Percentiles rank a stretch among this genome's conserved stretches.
These are phyloP conservation scores for Amphiura filiformis DNA, from an alignment of 35 echinoderm and acorn worm species.

Conservation along the genomic window DNA sequence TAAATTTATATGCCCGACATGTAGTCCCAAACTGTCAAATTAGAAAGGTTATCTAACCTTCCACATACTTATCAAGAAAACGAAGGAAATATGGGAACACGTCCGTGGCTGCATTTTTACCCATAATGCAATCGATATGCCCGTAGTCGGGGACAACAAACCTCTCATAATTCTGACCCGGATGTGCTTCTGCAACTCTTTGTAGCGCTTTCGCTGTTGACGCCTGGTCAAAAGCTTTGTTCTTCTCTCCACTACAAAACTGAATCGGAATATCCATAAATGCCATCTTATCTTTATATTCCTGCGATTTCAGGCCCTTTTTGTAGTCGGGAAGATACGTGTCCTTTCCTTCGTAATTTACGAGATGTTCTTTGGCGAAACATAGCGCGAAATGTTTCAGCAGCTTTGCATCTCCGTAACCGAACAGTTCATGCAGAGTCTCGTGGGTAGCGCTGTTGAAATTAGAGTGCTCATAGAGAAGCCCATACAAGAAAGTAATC, in stretches of 20 bases:
- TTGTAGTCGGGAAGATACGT: constrained; percentile 51
- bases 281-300: constrained; percentile 19
- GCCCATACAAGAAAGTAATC: constrained; percentile 65
- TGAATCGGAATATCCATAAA: constrained; percentile 63
- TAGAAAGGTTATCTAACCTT: no score
- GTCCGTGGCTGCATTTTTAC: constrained; percentile 27
- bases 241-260: constrained; percentile 64
- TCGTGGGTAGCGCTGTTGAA: constrained; percentile 63
- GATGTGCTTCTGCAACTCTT: constrained; percentile 49
- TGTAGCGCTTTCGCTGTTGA: constrained; percentile 35
- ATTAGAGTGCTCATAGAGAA: constrained; percentile 59
- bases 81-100: constrained; percentile 54
- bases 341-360: constrained; percentile 43
- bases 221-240: constrained; percentile 55
- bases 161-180: constrained; percentile 55
- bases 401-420: constrained; percentile 44
- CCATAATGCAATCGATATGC: constrained; percentile 73
- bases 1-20: no score
- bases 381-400: constrained; percentile 39
- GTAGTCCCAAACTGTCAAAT: no score
- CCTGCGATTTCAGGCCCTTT: constrained; percentile 32
- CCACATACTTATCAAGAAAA: constrained; percentile 58
- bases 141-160: constrained; percentile 42
- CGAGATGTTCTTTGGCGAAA: constrained; percentile 56
- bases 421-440: constrained; percentile 64